Base-by-base conservation (phyloP, 2,113 vertebrate genomes). In the Myiozetetes cayanensis region DNA sequence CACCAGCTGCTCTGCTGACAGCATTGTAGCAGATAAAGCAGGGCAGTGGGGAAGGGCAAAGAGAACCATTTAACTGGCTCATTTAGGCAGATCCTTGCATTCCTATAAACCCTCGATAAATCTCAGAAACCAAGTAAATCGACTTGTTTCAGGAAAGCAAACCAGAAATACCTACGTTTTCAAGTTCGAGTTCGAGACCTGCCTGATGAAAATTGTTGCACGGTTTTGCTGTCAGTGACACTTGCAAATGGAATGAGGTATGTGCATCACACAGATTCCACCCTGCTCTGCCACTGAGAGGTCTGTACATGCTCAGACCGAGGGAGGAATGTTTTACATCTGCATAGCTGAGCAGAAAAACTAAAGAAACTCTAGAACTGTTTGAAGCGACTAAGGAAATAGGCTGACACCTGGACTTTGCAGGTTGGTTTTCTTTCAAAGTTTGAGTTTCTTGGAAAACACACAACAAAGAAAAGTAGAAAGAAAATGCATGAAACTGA, bases 311-410 rank as follows among this genome's bases (percentile, higher is more conserved):
- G 93, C 87, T 93, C 90, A 86, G 50, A 37, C 63, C 12, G 21
- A 50, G 58, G 39, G 33, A 93, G 56, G 87, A 94, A 85, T 90
- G 93, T 85, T 96, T 94, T 68, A 19, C 58, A 86, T 85, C 75
- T 90, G 79, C 87, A 86, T 52, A 86, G 75, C 39, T 93, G 73
- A 70, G 63, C 61, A 94, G 63, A 73, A 92, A 83, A 86, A 19
- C 67, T 85, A 27, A 70, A 80, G 68, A 67, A 86, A 90, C 62
- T 70, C 49, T 25, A 70, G 8, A 88, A 56, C 53, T 79, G 52
- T 77, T 87, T 77, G 56, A 80, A 59, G 47, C 31, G 49, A 14
- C n/a, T 52, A 70, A 37, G 27, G 35, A 88, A 94, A 83, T 2
- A 80, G 43, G 15, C 9, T 3, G 3, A 90, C 22, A 79, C 33